Conservation (phyloP, 2,797 vertebrate species). For the Pelochelys cantorii region DNA sequence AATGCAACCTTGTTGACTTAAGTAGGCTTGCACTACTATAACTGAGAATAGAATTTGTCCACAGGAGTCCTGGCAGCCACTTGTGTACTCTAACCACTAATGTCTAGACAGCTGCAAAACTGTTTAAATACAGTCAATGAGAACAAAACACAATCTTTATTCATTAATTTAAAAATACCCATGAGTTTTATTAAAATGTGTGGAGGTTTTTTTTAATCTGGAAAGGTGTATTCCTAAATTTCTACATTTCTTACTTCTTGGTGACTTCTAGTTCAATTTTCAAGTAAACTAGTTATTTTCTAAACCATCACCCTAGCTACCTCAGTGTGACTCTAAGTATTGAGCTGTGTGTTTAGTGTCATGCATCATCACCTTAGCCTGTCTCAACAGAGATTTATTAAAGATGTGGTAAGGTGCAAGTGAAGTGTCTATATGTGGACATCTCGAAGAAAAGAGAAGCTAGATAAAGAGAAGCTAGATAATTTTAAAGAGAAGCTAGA, state of each 20-base stretch:
- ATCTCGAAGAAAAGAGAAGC: background rate
- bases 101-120: background rate
- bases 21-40: background rate
- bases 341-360: background rate
- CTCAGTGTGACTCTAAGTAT: background rate
- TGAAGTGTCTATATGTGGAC: background rate
- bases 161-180: background rate
- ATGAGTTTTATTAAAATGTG: background rate
- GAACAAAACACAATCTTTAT: background rate
- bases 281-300: background rate
- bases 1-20: background rate
- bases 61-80: background rate
- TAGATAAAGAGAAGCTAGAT: no score
- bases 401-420: background rate
- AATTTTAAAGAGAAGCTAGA: no score
- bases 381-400: background rate
- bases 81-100: background rate
- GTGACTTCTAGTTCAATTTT: background rate
- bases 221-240: background rate
- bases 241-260: background rate
- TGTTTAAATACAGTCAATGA: background rate
- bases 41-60: background rate
- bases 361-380: background rate
- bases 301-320: background rate
- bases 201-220: background rate